Percentiles rank a stretch among this genome's conserved stretches.
Conservation (phyloP, 2,888 invertebrate species). For the Lutraria lutraria region DNA sequence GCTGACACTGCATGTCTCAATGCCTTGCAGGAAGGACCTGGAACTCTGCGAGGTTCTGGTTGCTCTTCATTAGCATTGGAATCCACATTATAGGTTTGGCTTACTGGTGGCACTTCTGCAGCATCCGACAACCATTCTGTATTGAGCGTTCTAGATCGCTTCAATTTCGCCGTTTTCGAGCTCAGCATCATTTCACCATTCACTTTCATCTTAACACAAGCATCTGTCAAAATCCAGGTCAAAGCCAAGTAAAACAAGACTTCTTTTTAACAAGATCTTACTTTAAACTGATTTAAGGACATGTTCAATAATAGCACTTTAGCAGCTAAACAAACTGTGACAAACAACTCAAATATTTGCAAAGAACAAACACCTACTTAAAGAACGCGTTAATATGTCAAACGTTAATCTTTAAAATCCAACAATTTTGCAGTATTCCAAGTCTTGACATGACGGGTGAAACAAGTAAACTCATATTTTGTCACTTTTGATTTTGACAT, state of each 20-base stretch:
- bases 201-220: slow-evolving; percentile 60
- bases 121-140: slow-evolving; percentile 55
- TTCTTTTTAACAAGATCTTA: background rate
- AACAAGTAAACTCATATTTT: slow-evolving; percentile 27
- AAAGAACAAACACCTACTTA: background rate
- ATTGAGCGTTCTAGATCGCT: slow-evolving; percentile 63
- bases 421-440: background rate
- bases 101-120: slow-evolving; percentile 38
- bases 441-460: background rate
- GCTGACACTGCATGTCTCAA: slow-evolving; percentile 96
- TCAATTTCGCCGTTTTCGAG: slow-evolving; percentile 59
- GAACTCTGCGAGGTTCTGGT: slow-evolving; percentile 31
- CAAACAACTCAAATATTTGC: background rate
- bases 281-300: background rate
- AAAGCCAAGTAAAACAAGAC: background rate
- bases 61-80: slow-evolving; percentile 14
- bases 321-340: slow-evolving; percentile 16
- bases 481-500: slow-evolving; percentile 58
- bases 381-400: background rate
- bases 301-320: background rate
- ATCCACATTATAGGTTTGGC: slow-evolving; percentile 4
- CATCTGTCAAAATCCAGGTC: background rate
- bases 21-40: slow-evolving; percentile 93
- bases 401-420: background rate
- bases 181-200: slow-evolving; percentile 65